A percentile compares a stretch with the other conserved stretches of the same genome.
Evolutionary conservation across 1,140 invertebrate species (phyloP).

Genomic region (Linepithema humile): DNA sequence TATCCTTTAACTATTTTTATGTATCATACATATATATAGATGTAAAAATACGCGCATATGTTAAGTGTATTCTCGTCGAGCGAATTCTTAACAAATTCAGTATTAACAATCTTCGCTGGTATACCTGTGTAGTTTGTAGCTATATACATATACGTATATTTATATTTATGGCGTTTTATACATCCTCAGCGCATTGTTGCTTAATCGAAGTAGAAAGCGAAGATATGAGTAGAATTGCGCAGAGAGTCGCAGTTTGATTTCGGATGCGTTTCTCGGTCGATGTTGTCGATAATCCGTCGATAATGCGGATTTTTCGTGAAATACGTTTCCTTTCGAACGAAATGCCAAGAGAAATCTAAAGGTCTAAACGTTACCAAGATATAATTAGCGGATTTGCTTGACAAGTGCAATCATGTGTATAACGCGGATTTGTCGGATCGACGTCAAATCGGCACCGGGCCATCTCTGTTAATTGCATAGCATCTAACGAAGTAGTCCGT

Average conservation of each 20-base stretch:
- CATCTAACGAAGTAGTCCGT: conserved; percentile 34
- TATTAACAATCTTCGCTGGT: conserved; percentile 44
- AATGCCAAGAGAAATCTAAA: conserved; percentile 3
- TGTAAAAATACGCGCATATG: not conserved
- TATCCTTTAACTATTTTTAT: conserved; percentile 12
- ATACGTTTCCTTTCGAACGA: not conserved
- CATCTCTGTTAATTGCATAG: not conserved
- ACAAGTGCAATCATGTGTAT: not conserved
- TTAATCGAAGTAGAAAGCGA: not conserved
- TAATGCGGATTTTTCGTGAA: not conserved
- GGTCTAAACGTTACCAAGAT: not conserved
- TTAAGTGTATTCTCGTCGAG: conserved; percentile 18
- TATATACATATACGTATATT: conserved; percentile 16
- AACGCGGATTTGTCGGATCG: not conserved
- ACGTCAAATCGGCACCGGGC: not conserved
- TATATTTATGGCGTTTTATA: conserved; percentile 49
- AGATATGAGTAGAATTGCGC: not conserved
- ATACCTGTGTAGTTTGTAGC: conserved; percentile 22
- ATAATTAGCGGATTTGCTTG: not conserved
- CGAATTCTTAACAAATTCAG: conserved; percentile 29
- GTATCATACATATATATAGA: not conserved
- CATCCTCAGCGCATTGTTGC: conserved; percentile 9
- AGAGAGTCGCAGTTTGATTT: not conserved
- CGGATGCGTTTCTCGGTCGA: not conserved
- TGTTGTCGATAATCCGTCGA: not conserved